A percentile compares a stretch with the other conserved stretches of the same genome.
Conservation (phyloP, 1,140 invertebrate species). For the Lysiphlebus fabarum region DNA sequence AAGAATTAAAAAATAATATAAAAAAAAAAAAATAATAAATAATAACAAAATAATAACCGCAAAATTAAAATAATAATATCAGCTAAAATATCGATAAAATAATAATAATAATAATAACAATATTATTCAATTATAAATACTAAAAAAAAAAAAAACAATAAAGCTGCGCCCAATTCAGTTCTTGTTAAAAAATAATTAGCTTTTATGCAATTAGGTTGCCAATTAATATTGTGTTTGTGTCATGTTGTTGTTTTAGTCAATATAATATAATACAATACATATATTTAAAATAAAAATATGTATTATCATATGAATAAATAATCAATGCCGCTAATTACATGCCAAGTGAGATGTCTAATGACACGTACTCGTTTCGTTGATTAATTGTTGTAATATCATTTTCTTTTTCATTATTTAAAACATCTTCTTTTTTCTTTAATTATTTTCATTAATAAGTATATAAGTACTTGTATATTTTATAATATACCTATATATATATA, state of each 20-base stretch:
- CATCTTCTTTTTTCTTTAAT: too few relatives aligned
- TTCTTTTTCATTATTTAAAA: too few relatives aligned
- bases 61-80: not conserved
- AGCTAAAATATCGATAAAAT: not conserved
- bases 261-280: too few relatives aligned
- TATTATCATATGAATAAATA: conserved; percentile 10
- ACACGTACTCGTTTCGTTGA: conserved; percentile 16
- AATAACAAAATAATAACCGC: conserved; percentile 43
- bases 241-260: conserved; percentile 1
- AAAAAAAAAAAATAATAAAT: conserved; percentile 45
- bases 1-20: conserved; percentile 35
- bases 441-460: too few relatives aligned
- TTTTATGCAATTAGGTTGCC: conserved; percentile 3
- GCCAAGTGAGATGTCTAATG: conserved; percentile 43
- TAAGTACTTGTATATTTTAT: too few relatives aligned
- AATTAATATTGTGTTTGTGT: conserved; percentile 18
- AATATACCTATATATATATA: too few relatives aligned
- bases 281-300: too few relatives aligned
- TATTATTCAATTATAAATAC: conserved; percentile 7
- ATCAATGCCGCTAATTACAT: conserved; percentile 48
- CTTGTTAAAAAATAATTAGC: conserved; percentile 9
- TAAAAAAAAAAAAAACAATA: not conserved
- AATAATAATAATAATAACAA: conserved; percentile 3
- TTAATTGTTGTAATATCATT: too few relatives aligned
- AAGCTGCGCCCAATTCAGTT: conserved; percentile 16